Conservation (phyloP, 2,113 vertebrate genomes). For the Uria aalge region DNA sequence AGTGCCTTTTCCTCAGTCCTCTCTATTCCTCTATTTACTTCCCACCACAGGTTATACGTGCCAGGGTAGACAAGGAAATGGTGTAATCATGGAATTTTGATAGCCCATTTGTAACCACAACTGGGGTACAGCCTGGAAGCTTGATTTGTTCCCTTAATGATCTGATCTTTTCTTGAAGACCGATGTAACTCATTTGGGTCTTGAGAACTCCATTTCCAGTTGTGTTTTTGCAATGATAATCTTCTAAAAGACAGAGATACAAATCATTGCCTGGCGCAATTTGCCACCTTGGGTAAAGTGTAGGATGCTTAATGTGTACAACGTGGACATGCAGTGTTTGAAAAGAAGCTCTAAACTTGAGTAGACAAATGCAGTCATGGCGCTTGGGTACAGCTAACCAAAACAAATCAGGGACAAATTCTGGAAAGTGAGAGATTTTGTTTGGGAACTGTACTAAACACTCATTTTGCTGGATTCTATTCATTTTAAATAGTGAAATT, state of each 20-base stretch:
- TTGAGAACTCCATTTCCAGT: neutral
- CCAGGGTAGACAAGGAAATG: neutral
- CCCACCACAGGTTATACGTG: neutral
- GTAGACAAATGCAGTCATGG: neutral
- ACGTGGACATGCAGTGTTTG: neutral
- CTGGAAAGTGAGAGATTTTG: neutral
- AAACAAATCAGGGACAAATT: neutral
- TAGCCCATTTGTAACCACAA: neutral
- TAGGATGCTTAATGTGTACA: neutral
- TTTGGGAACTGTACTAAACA: neutral
- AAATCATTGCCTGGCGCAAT: neutral
- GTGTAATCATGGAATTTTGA: neutral
- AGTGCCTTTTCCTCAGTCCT: neutral
- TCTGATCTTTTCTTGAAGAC: neutral
- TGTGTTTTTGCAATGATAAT: neutral
- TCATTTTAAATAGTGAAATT: neutral
- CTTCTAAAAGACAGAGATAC: neutral
- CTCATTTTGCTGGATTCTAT: neutral
- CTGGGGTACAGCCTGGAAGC: neutral
- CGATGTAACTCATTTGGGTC: accelerated
- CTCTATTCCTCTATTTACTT: neutral
- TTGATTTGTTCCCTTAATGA: neutral
- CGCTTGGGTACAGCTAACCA: neutral
- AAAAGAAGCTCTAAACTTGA: neutral
- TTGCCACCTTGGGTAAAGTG: neutral